These are phyloP conservation scores for Microplitis demolitor DNA, from an alignment of 1,140 invertebrate genomes.

Conservation along the genomic window DNA sequence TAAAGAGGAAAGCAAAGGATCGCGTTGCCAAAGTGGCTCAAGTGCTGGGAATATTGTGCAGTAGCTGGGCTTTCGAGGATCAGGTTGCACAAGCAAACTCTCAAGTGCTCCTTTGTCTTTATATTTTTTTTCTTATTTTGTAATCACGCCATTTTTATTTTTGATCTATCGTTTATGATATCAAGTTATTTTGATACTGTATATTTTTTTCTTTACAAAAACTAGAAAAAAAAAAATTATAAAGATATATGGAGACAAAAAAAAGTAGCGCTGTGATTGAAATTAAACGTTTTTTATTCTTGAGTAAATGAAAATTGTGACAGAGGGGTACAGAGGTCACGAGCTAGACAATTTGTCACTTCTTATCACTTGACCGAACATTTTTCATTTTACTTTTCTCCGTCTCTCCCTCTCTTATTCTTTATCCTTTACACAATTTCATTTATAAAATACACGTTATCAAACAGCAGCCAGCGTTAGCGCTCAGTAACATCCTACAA, in stretches of 20 bases:
- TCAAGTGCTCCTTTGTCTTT: background rate
- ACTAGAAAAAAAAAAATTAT: no score
- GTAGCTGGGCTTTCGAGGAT: slow-evolving; percentile 4
- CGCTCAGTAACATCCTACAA: slow-evolving; percentile 40
- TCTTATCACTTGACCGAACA: slow-evolving; percentile 47
- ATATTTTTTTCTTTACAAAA: no score
- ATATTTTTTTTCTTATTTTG: background rate
- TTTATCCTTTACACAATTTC: background rate
- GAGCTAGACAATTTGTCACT: slow-evolving; percentile 57
- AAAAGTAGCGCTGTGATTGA: background rate
- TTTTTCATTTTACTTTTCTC: slow-evolving; percentile 32
- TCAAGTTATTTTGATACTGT: background rate
- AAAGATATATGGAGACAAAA: background rate
- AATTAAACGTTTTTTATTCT: background rate
- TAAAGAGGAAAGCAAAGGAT: background rate
- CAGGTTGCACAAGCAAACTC: slow-evolving; percentile 13
- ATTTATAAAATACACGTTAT: background rate
- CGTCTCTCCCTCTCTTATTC: background rate
- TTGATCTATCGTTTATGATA: background rate
- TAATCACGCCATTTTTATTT: background rate
- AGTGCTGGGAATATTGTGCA: background rate
- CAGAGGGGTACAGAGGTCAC: background rate
- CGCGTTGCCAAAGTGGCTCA: background rate
- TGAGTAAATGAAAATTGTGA: background rate
- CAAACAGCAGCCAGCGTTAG: slow-evolving; percentile 31